These are phyloP conservation scores for Halocynthia aurantium DNA, from an alignment of 23 tunicate genomes.

Conservation along the genomic window DNA sequence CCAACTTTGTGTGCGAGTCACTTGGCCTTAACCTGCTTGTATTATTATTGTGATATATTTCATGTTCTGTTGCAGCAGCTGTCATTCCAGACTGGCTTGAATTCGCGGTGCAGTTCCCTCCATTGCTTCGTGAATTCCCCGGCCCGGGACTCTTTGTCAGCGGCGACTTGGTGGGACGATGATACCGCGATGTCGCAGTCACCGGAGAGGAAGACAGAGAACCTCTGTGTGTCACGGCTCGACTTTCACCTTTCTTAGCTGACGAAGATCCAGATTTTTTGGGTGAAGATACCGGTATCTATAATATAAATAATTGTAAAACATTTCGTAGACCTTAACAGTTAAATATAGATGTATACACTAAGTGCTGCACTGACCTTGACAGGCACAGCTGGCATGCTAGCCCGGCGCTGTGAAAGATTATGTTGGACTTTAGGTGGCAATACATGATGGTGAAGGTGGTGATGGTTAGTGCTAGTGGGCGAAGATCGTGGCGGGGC, in stretches of 20 bases:
- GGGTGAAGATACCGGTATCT: not conserved
- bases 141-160: not conserved
- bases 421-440: not conserved
- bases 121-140: not conserved
- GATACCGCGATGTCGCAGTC: constrained; percentile 6
- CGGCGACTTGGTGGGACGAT: constrained; percentile 10
- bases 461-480: not conserved
- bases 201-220: constrained; percentile 15
- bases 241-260: constrained; percentile 3
- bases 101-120: constrained; percentile 6
- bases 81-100: constrained; percentile 8
- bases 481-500: not conserved
- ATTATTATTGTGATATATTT: not conserved
- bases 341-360: not conserved
- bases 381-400: constrained; percentile 12
- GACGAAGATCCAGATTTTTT: constrained; percentile 7
- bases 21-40: not conserved
- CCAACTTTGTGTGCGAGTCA: constrained; percentile 1
- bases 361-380: not conserved
- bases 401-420: constrained; percentile 1
- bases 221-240: constrained; percentile 20
- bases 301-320: not conserved
- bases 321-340: not conserved
- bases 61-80: constrained; percentile 25
- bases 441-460: not conserved